Conservation (phyloP, 2,797 vertebrate species). For the Pseudomugil tenellus region DNA sequence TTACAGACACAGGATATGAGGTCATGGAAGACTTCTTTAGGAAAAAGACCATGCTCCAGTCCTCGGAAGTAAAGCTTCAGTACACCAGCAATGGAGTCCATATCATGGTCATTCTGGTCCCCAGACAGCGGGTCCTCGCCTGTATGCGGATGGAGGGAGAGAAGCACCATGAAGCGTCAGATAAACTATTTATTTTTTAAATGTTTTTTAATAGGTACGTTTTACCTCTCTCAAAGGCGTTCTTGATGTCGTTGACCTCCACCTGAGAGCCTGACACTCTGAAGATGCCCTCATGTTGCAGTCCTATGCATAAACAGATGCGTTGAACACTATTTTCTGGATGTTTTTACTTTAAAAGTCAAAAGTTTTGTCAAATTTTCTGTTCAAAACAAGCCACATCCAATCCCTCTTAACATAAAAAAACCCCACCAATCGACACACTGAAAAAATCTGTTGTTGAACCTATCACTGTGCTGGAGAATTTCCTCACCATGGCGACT, state of each 20-base stretch:
- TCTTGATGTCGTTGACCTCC: slow-evolving; percentile 99
- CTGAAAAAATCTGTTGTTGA: slow-evolving; percentile 28
- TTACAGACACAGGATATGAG: slow-evolving; percentile 96
- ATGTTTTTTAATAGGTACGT: slow-evolving; percentile 5
- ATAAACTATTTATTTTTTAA: not conserved
- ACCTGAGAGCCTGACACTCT: slow-evolving; percentile 97
- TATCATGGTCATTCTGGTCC: slow-evolving; percentile 98
- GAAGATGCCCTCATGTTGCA: slow-evolving; percentile 98
- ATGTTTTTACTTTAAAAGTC: not conserved
- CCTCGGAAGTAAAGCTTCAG: slow-evolving; percentile 98
- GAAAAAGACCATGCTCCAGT: slow-evolving; percentile 93
- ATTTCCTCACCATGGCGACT: slow-evolving; percentile 91
- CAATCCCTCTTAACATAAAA: slow-evolving; percentile 27
- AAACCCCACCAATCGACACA: slow-evolving; percentile 43
- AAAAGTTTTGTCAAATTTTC: slow-evolving; percentile 1
- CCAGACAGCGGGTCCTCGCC: slow-evolving; percentile 96
- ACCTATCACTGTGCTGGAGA: slow-evolving; percentile 46
- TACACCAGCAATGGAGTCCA: slow-evolving; percentile 98
- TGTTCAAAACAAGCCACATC: slow-evolving; percentile 15
- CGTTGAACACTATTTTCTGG: slow-evolving; percentile 1
- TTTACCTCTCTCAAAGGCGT: slow-evolving; percentile 96
- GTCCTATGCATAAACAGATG: slow-evolving; percentile 77
- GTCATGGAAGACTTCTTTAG: slow-evolving; percentile 98
- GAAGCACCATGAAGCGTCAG: not conserved
- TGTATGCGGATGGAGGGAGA: slow-evolving; percentile 39